Conservation (phyloP, 1,140 invertebrate species). For the Polyergus mexicanus region DNA sequence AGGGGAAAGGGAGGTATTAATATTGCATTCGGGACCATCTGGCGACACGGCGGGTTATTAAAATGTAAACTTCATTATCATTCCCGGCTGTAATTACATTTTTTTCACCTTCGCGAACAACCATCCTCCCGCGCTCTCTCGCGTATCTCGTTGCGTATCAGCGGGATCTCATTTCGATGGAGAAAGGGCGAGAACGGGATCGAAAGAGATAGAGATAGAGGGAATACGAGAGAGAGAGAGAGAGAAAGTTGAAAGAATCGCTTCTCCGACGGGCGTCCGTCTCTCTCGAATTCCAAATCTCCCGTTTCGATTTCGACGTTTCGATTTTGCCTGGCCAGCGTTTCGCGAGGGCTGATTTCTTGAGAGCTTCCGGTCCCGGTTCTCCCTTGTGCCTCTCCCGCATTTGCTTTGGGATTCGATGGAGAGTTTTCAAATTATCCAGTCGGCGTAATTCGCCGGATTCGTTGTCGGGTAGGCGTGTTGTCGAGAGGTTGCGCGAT, state of each 20-base stretch:
- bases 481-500: slow-evolving; percentile 29
- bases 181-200: slow-evolving; percentile 40
- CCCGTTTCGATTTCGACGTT: slow-evolving; percentile 33
- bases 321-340: neutral
- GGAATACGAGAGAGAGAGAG: too few species aligned
- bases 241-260: slow-evolving; percentile 5
- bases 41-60: slow-evolving; percentile 77
- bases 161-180: slow-evolving; percentile 69
- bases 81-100: slow-evolving; percentile 77
- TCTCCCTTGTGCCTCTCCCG: neutral
- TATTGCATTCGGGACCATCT: slow-evolving; percentile 78
- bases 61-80: slow-evolving; percentile 80
- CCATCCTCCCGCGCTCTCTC: neutral
- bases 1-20: slow-evolving; percentile 68
- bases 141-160: slow-evolving; percentile 48
- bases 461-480: neutral
- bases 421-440: slow-evolving; percentile 54
- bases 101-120: slow-evolving; percentile 54
- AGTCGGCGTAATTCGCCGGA: slow-evolving; percentile 36
- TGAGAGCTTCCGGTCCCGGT: slow-evolving; percentile 9
- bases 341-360: slow-evolving; percentile 15
- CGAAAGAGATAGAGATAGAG: too few species aligned
- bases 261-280: neutral
- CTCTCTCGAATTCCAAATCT: slow-evolving; percentile 55
- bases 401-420: slow-evolving; percentile 35